These are phyloP conservation scores for Panthera leo DNA, from an alignment of 2,113 vertebrate genomes.

Conservation along the genomic window DNA sequence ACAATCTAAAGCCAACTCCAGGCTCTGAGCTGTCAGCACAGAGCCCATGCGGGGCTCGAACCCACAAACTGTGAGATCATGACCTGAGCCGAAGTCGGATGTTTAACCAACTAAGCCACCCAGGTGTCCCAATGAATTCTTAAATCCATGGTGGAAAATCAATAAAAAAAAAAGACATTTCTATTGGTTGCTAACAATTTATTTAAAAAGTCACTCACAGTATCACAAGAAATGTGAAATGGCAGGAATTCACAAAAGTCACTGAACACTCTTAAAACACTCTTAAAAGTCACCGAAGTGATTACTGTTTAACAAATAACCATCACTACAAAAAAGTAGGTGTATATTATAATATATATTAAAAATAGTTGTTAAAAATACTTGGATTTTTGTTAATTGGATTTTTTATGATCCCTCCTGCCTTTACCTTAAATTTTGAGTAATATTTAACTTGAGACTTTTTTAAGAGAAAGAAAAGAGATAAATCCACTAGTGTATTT, in stretches of 20 bases:
- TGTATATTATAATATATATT: not conserved
- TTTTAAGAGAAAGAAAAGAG: not conserved
- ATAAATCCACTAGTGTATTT: not conserved
- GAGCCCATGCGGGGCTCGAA: too few species aligned
- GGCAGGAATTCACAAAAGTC: not conserved
- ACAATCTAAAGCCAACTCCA: too few species aligned
- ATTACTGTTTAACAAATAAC: not conserved
- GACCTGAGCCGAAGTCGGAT: too few species aligned
- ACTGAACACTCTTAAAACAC: not conserved
- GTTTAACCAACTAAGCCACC: too few species aligned
- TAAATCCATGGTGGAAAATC: not conserved
- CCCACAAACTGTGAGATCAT: too few species aligned
- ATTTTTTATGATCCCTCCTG: not conserved
- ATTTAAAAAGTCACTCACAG: not conserved
- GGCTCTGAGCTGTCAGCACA: too few species aligned
- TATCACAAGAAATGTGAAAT: not conserved
- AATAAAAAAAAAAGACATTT: not conserved
- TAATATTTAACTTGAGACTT: not conserved
- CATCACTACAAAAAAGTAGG: not conserved
- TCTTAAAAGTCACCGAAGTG: not conserved
- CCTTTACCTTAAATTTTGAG: not conserved
- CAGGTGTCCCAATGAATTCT: not conserved
- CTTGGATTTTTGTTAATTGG: not conserved
- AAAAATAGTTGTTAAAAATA: not conserved
- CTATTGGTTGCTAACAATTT: not conserved